Conservation (phyloP, 30 jellyfish, hydroid and myxozoan species). For the Rhopilema esculentum region DNA sequence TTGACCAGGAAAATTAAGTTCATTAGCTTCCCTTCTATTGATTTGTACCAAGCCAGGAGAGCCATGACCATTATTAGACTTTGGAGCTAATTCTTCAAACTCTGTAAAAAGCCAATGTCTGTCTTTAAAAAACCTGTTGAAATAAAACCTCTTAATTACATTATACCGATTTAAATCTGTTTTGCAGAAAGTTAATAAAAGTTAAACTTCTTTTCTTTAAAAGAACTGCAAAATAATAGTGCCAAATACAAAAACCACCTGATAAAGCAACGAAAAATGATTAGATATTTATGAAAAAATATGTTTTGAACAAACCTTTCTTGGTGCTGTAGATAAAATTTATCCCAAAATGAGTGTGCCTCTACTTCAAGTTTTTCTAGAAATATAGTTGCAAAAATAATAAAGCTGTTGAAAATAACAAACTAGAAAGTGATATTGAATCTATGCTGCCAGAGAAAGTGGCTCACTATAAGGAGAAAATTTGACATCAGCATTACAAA, state of each 20-base stretch:
- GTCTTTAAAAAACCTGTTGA: constrained; percentile 90
- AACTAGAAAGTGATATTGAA: too few relatives aligned
- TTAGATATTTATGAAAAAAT: too few relatives aligned
- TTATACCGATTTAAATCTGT: too few relatives aligned
- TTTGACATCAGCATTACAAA: too few relatives aligned
- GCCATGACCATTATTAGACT: not conserved
- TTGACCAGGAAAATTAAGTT: constrained; percentile 64
- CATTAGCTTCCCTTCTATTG: not conserved
- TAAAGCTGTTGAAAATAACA: not conserved
- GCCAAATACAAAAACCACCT: too few relatives aligned
- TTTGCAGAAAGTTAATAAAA: not conserved
- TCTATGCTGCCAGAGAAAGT: too few relatives aligned
- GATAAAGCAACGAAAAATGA: not conserved
- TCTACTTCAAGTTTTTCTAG: constrained; percentile 69
- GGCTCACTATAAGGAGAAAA: too few relatives aligned
- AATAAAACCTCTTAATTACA: not conserved
- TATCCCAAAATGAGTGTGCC: constrained; percentile 79
- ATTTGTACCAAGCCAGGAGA: not conserved
- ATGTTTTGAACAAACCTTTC: constrained; percentile 42
- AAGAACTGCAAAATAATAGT: not conserved
- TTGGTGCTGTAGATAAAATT: constrained; percentile 86
- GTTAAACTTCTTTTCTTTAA: not conserved
- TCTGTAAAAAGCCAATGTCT: constrained; percentile 98
- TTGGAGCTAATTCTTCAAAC: constrained; percentile 79
- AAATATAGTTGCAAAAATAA: not conserved